Evolutionary conservation across 2,797 vertebrate species (phyloP).

Genomic region (Rousettus madagascariensis): DNA sequence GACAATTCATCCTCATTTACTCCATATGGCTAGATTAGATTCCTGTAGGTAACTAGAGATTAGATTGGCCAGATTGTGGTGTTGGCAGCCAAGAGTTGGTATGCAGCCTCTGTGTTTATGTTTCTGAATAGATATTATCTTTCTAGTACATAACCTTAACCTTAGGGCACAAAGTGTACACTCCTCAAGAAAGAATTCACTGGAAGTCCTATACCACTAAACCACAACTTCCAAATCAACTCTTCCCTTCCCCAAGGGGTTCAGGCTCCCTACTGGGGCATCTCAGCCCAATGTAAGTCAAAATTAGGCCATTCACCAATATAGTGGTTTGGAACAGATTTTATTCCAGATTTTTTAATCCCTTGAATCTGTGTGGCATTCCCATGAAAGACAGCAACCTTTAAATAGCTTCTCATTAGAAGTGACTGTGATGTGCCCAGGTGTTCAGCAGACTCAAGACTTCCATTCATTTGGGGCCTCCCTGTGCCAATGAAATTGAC

Average conservation of each 20-base stretch:
- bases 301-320: not conserved
- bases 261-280: too few relatives aligned
- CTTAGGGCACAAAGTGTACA: not conserved
- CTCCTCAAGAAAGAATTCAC: not conserved
- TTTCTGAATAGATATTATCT: not conserved
- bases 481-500: not conserved
- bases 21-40: not conserved
- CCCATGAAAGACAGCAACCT: not conserved
- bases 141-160: not conserved
- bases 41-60: not conserved
- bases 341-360: not conserved
- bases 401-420: not conserved
- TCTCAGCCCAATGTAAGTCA: not conserved
- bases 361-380: not conserved
- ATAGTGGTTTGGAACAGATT: not conserved
- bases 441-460: not conserved
- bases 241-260: not conserved
- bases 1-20: not conserved
- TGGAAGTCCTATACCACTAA: too few relatives aligned
- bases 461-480: not conserved
- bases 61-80: not conserved
- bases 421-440: not conserved
- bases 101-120: accelerated
- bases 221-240: not conserved
- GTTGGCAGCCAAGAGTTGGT: not conserved